Evolutionary conservation across 2,113 vertebrate genomes (phyloP).

Genomic region (Eudyptes chrysolophus): DNA sequence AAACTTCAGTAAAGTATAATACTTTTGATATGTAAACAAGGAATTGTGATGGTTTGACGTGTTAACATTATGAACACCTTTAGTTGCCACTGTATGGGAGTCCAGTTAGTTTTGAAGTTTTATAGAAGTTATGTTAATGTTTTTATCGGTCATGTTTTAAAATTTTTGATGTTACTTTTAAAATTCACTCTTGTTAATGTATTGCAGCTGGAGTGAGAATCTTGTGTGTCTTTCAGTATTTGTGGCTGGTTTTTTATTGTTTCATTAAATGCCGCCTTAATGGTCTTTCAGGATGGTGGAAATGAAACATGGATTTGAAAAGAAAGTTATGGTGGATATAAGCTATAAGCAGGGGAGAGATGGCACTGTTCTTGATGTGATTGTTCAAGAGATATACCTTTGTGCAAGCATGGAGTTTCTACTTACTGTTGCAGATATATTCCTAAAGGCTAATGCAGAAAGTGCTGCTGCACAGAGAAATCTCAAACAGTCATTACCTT

Average conservation of each 20-base stretch:
- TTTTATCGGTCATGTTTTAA: neutral
- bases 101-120: neutral
- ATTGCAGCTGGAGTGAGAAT: neutral
- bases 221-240: neutral
- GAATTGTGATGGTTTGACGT: neutral
- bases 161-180: neutral
- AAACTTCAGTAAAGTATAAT: neutral
- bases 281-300: slow-evolving; percentile 89
- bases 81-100: neutral
- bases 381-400: slow-evolving; percentile 90
- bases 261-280: neutral
- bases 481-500: slow-evolving; percentile 71
- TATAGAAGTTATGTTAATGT: neutral
- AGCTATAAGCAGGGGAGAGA: slow-evolving; percentile 87
- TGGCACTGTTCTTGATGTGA: slow-evolving; percentile 77
- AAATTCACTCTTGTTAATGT: neutral
- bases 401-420: slow-evolving; percentile 98
- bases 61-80: neutral
- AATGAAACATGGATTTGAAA: slow-evolving; percentile 86
- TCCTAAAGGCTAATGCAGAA: slow-evolving; percentile 85
- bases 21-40: neutral
- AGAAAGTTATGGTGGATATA: slow-evolving; percentile 92
- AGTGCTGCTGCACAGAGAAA: slow-evolving; percentile 77
- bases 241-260: neutral
- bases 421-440: slow-evolving; percentile 89